A percentile compares a stretch with the other conserved stretches of the same genome.
These are phyloP conservation scores for Etheostoma cragini DNA, from an alignment of 2,113 vertebrate species.

Conservation along the genomic window DNA sequence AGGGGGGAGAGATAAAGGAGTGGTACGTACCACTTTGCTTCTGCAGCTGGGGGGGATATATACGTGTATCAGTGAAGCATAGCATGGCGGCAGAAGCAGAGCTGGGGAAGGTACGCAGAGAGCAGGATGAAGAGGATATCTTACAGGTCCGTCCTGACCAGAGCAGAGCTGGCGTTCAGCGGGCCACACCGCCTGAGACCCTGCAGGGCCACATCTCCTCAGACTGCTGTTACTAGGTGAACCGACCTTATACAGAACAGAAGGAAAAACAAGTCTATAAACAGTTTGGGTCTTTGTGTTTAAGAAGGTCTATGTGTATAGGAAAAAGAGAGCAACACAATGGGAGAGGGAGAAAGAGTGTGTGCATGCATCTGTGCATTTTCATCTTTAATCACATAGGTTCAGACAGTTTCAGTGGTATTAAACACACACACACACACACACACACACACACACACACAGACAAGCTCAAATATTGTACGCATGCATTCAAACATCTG, in stretches of 20 bases:
- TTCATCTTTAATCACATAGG: not conserved
- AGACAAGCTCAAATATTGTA: not conserved
- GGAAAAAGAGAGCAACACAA: not conserved
- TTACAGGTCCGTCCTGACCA: constrained; percentile 19
- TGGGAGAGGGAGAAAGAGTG: not conserved
- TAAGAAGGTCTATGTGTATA: not conserved
- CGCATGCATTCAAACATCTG: not conserved
- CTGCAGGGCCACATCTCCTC: constrained; percentile 31
- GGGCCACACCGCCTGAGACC: constrained; percentile 9
- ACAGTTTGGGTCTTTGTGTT: not conserved
- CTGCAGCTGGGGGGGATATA: constrained; percentile 20
- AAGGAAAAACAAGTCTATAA: constrained; percentile 3
- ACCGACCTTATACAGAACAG: constrained; percentile 38
- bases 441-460: not conserved
- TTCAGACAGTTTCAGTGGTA: not conserved
- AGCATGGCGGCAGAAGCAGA: not conserved
- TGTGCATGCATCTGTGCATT: not conserved
- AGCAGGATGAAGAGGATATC: not conserved
- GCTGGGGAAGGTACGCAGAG: not conserved
- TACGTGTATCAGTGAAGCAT: constrained; percentile 69
- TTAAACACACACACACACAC: not conserved
- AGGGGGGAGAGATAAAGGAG: constrained; percentile 46
- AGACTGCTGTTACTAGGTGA: constrained; percentile 49
- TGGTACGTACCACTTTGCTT: constrained; percentile 54
- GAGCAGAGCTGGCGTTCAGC: constrained; percentile 43